Conservation (phyloP, 2,888 invertebrate genomes). For the Strigamia transsilvanica region DNA sequence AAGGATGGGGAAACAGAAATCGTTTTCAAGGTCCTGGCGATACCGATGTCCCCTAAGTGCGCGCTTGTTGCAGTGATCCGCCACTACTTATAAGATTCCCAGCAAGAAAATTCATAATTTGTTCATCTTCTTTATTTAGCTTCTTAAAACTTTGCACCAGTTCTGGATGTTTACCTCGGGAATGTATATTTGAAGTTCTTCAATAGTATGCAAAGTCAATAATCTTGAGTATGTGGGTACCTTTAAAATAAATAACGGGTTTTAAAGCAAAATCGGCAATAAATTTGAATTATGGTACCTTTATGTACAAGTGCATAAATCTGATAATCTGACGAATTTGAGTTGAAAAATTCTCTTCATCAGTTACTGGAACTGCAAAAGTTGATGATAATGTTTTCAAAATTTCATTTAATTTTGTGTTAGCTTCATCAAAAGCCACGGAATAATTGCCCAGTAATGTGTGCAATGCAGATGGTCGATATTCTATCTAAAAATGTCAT, state of each 20-base stretch:
- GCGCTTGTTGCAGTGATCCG: too few species aligned
- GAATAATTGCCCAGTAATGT: not conserved
- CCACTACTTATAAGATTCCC: too few species aligned
- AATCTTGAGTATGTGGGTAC: not conserved
- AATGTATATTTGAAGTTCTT: not conserved
- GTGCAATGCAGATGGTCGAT: not conserved
- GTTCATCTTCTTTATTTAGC: too few species aligned
- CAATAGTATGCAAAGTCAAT: not conserved
- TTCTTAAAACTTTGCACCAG: too few species aligned
- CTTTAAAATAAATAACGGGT: not conserved
- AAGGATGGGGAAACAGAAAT: too few species aligned
- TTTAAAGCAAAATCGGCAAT: not conserved
- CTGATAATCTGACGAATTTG: not conserved
- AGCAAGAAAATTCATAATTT: too few species aligned
- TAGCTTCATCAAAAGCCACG: not conserved
- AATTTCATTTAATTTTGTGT: not conserved
- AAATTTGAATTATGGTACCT: not conserved
- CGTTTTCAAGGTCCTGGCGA: too few species aligned
- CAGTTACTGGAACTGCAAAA: not conserved
- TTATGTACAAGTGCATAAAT: not conserved
- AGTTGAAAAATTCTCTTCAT: not conserved
- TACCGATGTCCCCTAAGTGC: too few species aligned
- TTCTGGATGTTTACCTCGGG: not conserved
- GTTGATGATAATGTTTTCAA: not conserved
- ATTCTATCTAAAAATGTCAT: constrained; percentile 4